These are phyloP conservation scores for Myotis myotis DNA, from an alignment of 2,797 vertebrate species.

Conservation along the genomic window DNA sequence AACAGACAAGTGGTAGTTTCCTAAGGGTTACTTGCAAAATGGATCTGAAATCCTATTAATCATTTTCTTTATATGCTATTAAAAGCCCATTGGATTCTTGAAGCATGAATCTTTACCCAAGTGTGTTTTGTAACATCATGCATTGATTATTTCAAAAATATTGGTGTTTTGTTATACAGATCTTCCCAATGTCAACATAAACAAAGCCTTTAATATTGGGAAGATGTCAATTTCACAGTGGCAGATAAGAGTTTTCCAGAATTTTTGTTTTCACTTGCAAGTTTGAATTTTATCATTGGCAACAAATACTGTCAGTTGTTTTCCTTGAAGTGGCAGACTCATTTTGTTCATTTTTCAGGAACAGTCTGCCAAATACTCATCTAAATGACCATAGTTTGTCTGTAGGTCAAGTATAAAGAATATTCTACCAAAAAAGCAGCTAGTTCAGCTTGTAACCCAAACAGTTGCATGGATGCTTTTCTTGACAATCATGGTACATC, in stretches of 20 bases:
- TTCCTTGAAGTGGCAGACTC: background rate
- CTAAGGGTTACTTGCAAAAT: background rate
- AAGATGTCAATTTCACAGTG: background rate
- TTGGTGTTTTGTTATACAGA: background rate
- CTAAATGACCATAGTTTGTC: background rate
- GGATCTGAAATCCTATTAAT: background rate
- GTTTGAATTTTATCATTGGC: slow-evolving; percentile 1
- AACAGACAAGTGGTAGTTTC: background rate
- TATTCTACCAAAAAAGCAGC: background rate
- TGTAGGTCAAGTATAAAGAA: background rate
- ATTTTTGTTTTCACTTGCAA: background rate
- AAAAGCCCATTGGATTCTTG: background rate
- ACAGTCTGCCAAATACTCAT: background rate
- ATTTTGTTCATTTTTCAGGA: background rate
- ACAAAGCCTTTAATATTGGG: background rate
- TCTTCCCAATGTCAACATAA: background rate
- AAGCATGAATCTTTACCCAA: background rate
- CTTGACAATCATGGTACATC: background rate
- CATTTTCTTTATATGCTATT: background rate
- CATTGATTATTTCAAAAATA: background rate
- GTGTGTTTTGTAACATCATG: background rate
- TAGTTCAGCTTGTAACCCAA: background rate
- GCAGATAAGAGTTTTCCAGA: background rate
- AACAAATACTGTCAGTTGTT: background rate
- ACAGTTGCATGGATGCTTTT: background rate